Base-by-base conservation (phyloP, 2,797 vertebrate species). In the Neoniphon sammara region DNA sequence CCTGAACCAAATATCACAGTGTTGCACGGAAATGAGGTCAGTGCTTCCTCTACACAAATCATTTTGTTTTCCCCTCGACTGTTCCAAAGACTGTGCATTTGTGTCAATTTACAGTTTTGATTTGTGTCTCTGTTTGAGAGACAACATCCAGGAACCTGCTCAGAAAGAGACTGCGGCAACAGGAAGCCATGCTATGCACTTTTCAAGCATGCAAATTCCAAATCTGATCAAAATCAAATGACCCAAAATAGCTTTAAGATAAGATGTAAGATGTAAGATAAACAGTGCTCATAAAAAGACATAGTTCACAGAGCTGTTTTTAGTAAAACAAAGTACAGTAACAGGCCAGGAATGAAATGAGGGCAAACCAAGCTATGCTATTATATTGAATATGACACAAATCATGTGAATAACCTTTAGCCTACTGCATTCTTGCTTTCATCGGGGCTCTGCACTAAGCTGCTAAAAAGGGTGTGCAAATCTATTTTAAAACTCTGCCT, bases 401-500 rank as follows among this genome's bases (percentile, higher is more conserved):
- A 80, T 89, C 84, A 83, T 42, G 76, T 30, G 21, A 75, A 69
- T 52, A 79, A 79, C 77, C 70, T 81, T 77, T 64, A 64, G 62
- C 85, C 58, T 60, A 15, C 56, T 21, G 23, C 79, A 88, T 85
- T 89, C 78, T 62, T 83, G 74, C 80, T 76, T 86, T 85, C 54
- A 78, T 86, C 80, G 58, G 63, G 66, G 78, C 64, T 73, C 27
- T 44, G 79, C 77, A 62, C 68, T 31, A 68, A 77, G 80, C 82
- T 72, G 80, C 89, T 90, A 90, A 92, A 93, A 87, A 76, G 46
- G 30, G 54, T 78, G 66, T 49, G 31, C 59, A 77, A 71, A 73
- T 89, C 90, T 92, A 94, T 93, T 93, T 84, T 87, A 78, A 87
- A 87, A 65, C 25, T 18, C 49, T 64, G 82, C 75, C 91, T 93